phyloP scores from a whole-genome alignment of 2,888 invertebrate genomes.

The Ceratothoa steindachneri region DNA sequence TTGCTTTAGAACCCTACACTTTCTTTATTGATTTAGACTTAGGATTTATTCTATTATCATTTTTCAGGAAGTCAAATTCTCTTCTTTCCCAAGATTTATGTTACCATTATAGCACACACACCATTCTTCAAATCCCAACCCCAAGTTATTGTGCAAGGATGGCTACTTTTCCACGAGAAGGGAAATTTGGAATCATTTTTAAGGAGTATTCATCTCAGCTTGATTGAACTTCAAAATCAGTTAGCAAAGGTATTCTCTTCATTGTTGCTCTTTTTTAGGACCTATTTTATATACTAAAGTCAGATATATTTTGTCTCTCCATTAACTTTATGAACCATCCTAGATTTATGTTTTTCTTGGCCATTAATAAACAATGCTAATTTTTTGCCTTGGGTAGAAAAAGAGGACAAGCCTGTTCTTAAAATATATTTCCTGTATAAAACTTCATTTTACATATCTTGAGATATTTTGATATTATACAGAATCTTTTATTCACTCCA shows the following conservation, averaged over 20 bases:
- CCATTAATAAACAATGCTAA: background rate
- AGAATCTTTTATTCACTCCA: too few relatives aligned
- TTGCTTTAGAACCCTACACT: too few relatives aligned
- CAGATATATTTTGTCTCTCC: background rate
- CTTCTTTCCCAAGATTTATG: slow-evolving; percentile 66
- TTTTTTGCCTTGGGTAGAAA: too few relatives aligned
- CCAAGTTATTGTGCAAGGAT: slow-evolving; percentile 69
- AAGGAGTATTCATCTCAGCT: slow-evolving; percentile 59
- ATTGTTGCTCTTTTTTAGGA: background rate
- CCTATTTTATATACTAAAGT: too few relatives aligned
- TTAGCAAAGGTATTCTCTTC: slow-evolving; percentile 59
- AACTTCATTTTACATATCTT: too few relatives aligned
- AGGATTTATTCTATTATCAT: too few relatives aligned
- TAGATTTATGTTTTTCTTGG: background rate
- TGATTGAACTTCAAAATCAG: slow-evolving; percentile 61
- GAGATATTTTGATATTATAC: too few relatives aligned
- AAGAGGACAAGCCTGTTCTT: too few relatives aligned
- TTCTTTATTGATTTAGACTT: too few relatives aligned
- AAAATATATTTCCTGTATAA: too few relatives aligned
- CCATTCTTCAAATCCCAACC: slow-evolving; percentile 68
- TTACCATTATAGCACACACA: slow-evolving; percentile 71
- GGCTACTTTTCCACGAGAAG: slow-evolving; percentile 58
- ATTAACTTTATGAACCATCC: background rate
- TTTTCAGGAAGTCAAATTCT: slow-evolving; percentile 62
- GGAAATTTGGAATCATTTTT: slow-evolving; percentile 62